phyloP scores from a whole-genome alignment of 2,113 vertebrate genomes.

The Lophochroa leadbeateri region DNA sequence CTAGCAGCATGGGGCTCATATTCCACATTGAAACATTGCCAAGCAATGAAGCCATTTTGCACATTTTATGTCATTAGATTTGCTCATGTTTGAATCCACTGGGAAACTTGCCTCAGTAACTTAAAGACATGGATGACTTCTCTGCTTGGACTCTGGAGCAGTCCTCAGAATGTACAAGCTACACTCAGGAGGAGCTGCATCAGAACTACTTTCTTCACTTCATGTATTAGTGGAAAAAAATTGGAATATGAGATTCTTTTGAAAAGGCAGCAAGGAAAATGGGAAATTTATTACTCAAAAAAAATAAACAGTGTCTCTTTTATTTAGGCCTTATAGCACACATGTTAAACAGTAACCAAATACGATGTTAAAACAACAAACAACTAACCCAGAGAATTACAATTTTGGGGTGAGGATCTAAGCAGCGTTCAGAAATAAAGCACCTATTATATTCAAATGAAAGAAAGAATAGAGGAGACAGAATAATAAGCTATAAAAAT shows the following conservation, averaged over 20 bases:
- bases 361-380: neutral
- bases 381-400: neutral
- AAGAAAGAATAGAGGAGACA: slow-evolving; percentile 16
- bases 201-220: neutral
- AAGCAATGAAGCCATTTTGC: neutral
- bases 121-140: neutral
- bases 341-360: slow-evolving; percentile 21
- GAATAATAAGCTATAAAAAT: slow-evolving; percentile 54
- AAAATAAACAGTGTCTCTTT: neutral
- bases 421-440: slow-evolving; percentile 57
- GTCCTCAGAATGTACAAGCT: neutral
- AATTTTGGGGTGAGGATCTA: slow-evolving; percentile 11
- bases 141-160: neutral
- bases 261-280: slow-evolving; percentile 9
- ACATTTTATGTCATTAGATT: neutral
- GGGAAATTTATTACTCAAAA: slow-evolving; percentile 10
- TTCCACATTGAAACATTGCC: neutral
- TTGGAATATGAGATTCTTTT: neutral
- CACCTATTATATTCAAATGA: slow-evolving; percentile 49
- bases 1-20: neutral
- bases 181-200: neutral
- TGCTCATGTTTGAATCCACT: neutral
- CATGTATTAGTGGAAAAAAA: neutral
- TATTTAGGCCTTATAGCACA: neutral
- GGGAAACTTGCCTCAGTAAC: neutral